phyloP scores from a whole-genome alignment of 1,140 invertebrate species.

The Mercenaria mercenaria region DNA sequence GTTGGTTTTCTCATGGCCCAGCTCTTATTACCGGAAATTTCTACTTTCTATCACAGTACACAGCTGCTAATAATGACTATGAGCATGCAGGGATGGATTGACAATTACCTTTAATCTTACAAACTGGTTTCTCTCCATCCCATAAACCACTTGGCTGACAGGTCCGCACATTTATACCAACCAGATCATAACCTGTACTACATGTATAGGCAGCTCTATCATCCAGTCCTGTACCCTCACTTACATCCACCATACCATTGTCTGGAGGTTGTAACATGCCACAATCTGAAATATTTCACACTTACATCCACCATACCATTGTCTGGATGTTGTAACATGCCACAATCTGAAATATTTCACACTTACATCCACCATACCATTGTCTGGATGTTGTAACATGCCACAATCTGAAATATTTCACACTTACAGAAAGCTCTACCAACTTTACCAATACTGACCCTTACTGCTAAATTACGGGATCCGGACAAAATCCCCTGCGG shows the following conservation, averaged over 20 bases:
- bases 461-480: no score
- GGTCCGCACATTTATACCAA: neutral
- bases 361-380: neutral
- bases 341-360: slow-evolving; percentile 34
- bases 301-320: neutral
- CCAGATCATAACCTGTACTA: neutral
- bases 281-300: slow-evolving; percentile 20
- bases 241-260: neutral
- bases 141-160: neutral
- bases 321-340: neutral
- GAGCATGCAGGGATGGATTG: no score
- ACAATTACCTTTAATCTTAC: neutral
- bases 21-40: no score
- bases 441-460: no score
- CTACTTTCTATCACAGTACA: no score
- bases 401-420: slow-evolving; percentile 48
- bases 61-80: no score
- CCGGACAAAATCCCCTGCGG: no score
- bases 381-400: neutral
- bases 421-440: no score
- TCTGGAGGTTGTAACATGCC: neutral
- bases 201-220: slow-evolving; percentile 4
- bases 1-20: no score
- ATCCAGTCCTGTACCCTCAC: neutral
- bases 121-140: neutral